These are phyloP conservation scores for Andricus grossulariae DNA, from an alignment of 1,140 invertebrate species.

Conservation along the genomic window DNA sequence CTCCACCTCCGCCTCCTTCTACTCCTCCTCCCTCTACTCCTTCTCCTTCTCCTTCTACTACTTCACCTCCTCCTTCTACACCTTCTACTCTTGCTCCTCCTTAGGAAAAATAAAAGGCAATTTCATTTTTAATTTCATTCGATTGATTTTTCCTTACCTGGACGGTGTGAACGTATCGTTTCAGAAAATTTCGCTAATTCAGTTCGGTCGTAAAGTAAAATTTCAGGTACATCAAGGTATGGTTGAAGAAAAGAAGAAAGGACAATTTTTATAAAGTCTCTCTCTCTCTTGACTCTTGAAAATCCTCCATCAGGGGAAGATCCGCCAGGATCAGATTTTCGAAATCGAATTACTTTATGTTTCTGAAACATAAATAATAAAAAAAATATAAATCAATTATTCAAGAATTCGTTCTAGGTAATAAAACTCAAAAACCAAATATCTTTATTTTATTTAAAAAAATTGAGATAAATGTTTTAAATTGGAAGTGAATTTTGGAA, in stretches of 20 bases:
- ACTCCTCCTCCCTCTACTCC: no score
- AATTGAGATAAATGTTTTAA: no score
- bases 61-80: no score
- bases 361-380: slow-evolving; percentile 62
- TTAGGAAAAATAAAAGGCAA: no score
- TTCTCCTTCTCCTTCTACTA: no score
- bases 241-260: slow-evolving; percentile 69
- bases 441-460: no score
- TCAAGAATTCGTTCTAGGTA: not conserved
- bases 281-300: slow-evolving; percentile 64
- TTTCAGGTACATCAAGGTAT: slow-evolving; percentile 64
- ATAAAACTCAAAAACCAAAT: not conserved
- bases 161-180: slow-evolving; percentile 52
- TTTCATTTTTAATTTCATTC: no score
- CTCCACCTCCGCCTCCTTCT: no score
- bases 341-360: slow-evolving; percentile 70
- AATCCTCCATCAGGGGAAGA: slow-evolving; percentile 53
- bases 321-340: slow-evolving; percentile 62
- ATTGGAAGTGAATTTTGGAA: no score
- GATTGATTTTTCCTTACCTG: slow-evolving; percentile 56
- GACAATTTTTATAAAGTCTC: slow-evolving; percentile 69
- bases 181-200: slow-evolving; percentile 56
- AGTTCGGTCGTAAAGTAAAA: slow-evolving; percentile 53
- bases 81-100: no score
- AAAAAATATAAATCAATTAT: not conserved